Base-by-base conservation (phyloP, 2,113 vertebrate species). In the Maccullochella peelii region DNA sequence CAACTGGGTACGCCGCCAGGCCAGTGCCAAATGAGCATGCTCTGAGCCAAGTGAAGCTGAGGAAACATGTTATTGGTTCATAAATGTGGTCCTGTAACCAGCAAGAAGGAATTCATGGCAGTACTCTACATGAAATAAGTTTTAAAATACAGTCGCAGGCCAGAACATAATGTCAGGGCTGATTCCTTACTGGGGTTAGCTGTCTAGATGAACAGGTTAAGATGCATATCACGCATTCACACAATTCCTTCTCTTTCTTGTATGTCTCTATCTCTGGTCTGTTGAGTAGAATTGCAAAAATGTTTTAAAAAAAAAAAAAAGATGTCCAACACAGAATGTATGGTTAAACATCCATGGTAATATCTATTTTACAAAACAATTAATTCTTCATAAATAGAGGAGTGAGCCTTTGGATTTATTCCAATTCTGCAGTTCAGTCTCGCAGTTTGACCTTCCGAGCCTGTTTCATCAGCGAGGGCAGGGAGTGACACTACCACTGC, bases 41-140 rank as follows among this genome's bases (percentile, higher is more conserved):
- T 79, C 40, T 0, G 47, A 86, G 91, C 89, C 90, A 91, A 88
- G 69, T 50, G n/a, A 83, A 81, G 63, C 76, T 50, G 82, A 72
- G 68, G 80, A 80, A 79, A 84, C 78, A 16, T 74, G 81, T 67
- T 65, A 73, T 25, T n/a, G 30, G 66, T 82, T 67, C 40, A 65
- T 58, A 76, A 87, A 77, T 61, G 52, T 5, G 49, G 44, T 42
- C 70, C 30, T 75, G 52, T 77, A 50, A 83, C 8, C 23, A 3
- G 20, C 63, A 59, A 67, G 69, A 47, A 65, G 23, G 25, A 71
- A 47, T 72, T 81, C 49, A 61, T 42, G n/a, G 77, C 44, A 70
- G 49, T 65, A 49, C 55, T 75, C 47, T 57, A 81, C 23, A 59
- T 27, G 66, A 38, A 70, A 61, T 52, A 36, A 21, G 52, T 84